Evolutionary conservation across 2,113 vertebrate species (phyloP), one percentile per base, ranked within the genome.

Genomic region (Pogona vitticeps): DNA sequence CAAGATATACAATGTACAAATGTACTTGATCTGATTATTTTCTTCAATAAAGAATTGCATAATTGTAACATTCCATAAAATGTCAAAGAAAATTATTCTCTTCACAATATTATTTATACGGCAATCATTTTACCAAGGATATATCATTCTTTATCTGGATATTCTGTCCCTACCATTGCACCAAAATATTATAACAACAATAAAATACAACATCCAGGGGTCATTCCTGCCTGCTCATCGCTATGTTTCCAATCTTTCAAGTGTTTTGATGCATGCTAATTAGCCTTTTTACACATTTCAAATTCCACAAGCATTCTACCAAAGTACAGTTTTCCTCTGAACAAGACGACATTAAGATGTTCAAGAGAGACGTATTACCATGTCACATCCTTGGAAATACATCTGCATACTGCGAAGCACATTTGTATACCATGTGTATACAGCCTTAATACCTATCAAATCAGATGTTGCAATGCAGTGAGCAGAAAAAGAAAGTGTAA

Each of bases 201-300:
- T 23, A 59, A 59, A 81, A 68, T 13, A 72, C 10, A 20, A 40
- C 14, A 28, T 10, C 9, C 56, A 21, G 38, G 23, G 58, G 23
- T 33, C 33, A 33, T 36, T 59, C 33, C 59, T 76, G 33, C 59
- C 77, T n/a, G 0, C 17, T 65, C 8, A 7, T 23, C 17, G 15
- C 18, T 9, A 52, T 3, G 12, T 21, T 38, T 17, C 10, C 0
- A 23, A 52, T 28, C 12, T 8, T 52, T 61, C 59, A 61, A 70
- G 46, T 1, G 4, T 20, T 4, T 3, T 68, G 38, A 40, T 33
- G 28, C 40, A 15, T 40, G 52, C 14, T 20, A 73, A 80, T 6
- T 0, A 21, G 8, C 21, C 70, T 14, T 36, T 23, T 2, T 28
- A 2, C 40, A 20, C 1, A n/a, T 1, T 23, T 2, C 0, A 42